Conservation (phyloP, 2,113 vertebrate species). For the Sinosuthora webbiana region DNA sequence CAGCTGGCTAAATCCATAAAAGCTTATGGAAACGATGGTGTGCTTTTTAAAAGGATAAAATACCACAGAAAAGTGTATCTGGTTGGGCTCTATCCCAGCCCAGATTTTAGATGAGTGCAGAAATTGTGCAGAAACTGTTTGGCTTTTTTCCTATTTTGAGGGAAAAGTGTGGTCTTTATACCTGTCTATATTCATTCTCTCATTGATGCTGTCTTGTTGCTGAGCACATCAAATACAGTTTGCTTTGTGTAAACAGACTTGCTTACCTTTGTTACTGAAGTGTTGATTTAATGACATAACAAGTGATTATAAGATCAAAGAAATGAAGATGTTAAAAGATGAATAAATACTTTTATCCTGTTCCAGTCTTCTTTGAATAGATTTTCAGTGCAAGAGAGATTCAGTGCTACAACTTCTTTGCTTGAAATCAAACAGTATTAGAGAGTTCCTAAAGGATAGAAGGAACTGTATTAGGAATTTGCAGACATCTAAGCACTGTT, state of each 20-base stretch:
- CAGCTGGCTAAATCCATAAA: background rate
- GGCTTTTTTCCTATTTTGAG: background rate
- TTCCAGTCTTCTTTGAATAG: background rate
- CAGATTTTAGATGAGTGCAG: background rate
- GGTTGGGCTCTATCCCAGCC: background rate
- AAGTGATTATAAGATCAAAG: slow-evolving; percentile 22
- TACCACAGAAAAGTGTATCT: background rate
- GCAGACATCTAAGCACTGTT: background rate
- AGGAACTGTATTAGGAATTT: background rate
- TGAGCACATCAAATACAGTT: background rate
- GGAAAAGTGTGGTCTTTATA: background rate
- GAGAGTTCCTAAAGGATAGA: background rate
- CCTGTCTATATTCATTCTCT: background rate
- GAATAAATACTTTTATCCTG: background rate
- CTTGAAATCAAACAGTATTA: background rate
- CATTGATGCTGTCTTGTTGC: background rate
- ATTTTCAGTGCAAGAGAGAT: background rate
- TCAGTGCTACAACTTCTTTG: background rate
- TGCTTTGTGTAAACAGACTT: background rate
- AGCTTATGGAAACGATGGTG: background rate
- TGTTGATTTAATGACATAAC: background rate
- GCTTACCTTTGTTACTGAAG: background rate
- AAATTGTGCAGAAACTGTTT: background rate
- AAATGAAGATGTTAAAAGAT: background rate
- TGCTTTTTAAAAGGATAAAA: background rate